Evolutionary conservation across 2,888 invertebrate genomes (phyloP), one percentile per base, ranked within the genome.

Genomic region (Helicoverpa assulta): DNA sequence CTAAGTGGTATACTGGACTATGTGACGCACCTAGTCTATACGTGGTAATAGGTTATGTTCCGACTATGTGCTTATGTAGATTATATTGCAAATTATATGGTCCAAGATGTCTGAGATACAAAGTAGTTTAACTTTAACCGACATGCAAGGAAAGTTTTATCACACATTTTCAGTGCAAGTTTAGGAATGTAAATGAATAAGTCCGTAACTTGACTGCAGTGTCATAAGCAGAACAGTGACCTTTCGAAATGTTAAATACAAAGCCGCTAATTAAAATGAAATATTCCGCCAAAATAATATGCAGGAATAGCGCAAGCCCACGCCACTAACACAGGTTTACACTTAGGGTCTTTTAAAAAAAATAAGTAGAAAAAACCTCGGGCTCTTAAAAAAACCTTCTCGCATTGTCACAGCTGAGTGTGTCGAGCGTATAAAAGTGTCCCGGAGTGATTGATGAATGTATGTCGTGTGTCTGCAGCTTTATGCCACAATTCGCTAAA

Each of bases 401-500:
- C 52, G 75, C 62, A 80, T 85, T 88, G 89, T 90, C 85, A 88
- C 80, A 83, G 83, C 56, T 80, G 84, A 79, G 84, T 83, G 84
- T 83, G 78, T 80, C 77, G 82, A 81, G 80, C 86, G 88, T 90
- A 90, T 90, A 89, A 90, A 90, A 88, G 84, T 88, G 89, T 87
- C 89, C 80, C 74, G 57, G 47, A 59, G 82, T 93, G 94, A 94
- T 93, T 92, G 93, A 94, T 93, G 90, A 84, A 70, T 73, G 67
- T 71, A 82, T 90, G 90, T 86, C 91, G 89, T 90, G 89, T 87
- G 85, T 81, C 82, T 78, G 64, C 77, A 71, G 81, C 76, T 86
- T 84, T 81, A 82, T 76, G 70, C 76, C 72, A 67, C 70, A 59
- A 60, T 70, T 67, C 69, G 71, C 78, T 80, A 82, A 83, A 86